Conservation (phyloP, 2,888 invertebrate species). For the Amphipyra berbera region DNA sequence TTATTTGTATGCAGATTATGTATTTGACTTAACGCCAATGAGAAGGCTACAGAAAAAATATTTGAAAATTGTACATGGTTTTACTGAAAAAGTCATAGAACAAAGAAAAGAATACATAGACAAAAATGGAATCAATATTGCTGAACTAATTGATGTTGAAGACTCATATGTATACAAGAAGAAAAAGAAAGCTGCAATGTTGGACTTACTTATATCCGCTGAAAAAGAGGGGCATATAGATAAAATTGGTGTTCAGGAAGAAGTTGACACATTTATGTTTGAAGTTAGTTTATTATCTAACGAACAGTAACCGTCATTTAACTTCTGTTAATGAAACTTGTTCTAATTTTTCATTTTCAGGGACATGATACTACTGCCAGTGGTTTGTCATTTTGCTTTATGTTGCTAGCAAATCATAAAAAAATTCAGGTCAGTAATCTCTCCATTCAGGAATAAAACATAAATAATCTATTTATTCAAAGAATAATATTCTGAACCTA, state of each 20-base stretch:
- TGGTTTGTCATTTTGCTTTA: constrained; percentile 77
- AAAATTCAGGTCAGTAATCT: constrained; percentile 68
- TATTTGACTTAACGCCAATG: constrained; percentile 86
- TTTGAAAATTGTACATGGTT: constrained; percentile 76
- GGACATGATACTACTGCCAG: constrained; percentile 88
- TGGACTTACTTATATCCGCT: constrained; percentile 88
- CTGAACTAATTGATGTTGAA: constrained; percentile 47
- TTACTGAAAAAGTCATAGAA: constrained; percentile 82
- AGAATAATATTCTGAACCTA: too few species aligned
- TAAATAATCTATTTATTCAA: too few species aligned
- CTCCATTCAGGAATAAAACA: too few species aligned
- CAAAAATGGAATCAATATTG: constrained; percentile 42
- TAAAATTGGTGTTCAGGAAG: constrained; percentile 89
- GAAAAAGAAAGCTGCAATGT: constrained; percentile 88
- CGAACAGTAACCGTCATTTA: not conserved
- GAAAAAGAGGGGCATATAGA: constrained; percentile 85
- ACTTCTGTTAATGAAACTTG: too few species aligned
- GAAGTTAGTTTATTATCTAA: constrained; percentile 77
- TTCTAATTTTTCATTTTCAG: constrained; percentile 64
- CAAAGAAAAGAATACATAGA: constrained; percentile 57
- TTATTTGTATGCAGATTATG: constrained; percentile 87
- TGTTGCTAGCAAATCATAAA: constrained; percentile 82
- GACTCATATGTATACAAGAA: constrained; percentile 66
- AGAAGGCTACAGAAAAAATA: constrained; percentile 83
- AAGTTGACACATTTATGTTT: constrained; percentile 92